phyloP scores from a whole-genome alignment of 2,113 vertebrate genomes.

The Chaetodon trifascialis region DNA sequence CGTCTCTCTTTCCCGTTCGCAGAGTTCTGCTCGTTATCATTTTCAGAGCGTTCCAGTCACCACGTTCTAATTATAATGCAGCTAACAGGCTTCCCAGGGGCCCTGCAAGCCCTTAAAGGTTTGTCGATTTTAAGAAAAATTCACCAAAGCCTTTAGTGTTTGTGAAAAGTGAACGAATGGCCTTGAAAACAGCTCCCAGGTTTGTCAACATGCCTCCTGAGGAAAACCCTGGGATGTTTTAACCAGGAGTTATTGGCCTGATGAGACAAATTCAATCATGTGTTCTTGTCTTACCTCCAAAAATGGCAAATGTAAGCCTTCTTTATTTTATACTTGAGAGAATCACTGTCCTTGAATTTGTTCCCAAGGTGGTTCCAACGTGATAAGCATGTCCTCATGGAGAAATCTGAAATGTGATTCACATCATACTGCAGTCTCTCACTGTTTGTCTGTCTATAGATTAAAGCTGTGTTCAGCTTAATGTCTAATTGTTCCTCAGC shows the following conservation, averaged over 20 bases:
- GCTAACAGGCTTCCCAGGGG: constrained; percentile 6
- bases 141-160: constrained; percentile 18
- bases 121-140: constrained; percentile 24
- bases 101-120: constrained; percentile 4
- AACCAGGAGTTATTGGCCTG: neutral
- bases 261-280: neutral
- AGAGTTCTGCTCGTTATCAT: constrained; percentile 42
- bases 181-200: neutral
- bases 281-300: neutral
- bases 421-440: neutral
- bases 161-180: neutral
- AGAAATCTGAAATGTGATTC: neutral
- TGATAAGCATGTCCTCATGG: neutral
- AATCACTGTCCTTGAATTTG: neutral
- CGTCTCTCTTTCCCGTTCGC: constrained; percentile 13
- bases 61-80: constrained; percentile 37
- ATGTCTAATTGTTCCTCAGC: neutral
- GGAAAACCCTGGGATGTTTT: neutral
- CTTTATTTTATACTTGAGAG: too few relatives aligned
- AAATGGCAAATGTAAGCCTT: neutral
- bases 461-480: neutral
- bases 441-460: neutral
- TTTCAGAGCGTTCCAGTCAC: constrained; percentile 1
- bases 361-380: neutral
- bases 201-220: neutral